Conservation (phyloP, 2,113 vertebrate genomes). For the Elephas maximus region DNA sequence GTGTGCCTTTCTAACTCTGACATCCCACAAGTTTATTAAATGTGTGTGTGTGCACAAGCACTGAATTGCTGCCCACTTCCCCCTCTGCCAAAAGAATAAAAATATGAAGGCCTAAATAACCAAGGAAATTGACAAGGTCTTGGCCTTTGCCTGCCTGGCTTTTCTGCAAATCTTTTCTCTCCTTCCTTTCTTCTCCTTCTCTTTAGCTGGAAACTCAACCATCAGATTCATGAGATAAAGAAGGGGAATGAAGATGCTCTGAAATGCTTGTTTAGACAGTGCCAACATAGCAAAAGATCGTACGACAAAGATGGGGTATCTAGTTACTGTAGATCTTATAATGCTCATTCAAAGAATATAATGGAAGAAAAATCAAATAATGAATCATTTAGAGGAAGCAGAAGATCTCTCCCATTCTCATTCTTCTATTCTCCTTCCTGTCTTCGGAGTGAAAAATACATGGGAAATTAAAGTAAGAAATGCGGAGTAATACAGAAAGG, state of each 20-base stretch:
- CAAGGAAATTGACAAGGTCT: neutral
- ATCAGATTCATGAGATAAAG: constrained; percentile 15
- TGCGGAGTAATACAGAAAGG: neutral
- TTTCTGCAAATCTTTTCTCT: constrained; percentile 3
- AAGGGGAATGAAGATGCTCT: constrained; percentile 23
- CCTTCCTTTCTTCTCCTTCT: constrained; percentile 31
- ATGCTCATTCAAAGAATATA: constrained; percentile 73
- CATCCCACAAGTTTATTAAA: neutral
- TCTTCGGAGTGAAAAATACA: constrained; percentile 51
- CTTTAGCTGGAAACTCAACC: constrained; percentile 20
- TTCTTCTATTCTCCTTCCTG: constrained; percentile 66
- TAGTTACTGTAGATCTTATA: constrained; percentile 71
- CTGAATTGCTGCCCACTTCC: neutral
- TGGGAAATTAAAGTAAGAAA: constrained; percentile 55
- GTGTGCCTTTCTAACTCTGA: neutral
- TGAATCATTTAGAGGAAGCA: constrained; percentile 71
- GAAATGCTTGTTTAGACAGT: constrained; percentile 65
- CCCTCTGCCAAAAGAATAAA: neutral
- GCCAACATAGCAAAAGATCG: constrained; percentile 67
- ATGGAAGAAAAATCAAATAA: constrained; percentile 66
- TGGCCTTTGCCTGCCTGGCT: neutral
- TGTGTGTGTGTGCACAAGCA: neutral
- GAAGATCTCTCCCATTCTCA: constrained; percentile 50
- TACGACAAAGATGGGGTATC: constrained; percentile 74
- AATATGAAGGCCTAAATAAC: neutral